Conservation (phyloP, 2,888 invertebrate genomes). For the Kryphioiulus occultus region DNA sequence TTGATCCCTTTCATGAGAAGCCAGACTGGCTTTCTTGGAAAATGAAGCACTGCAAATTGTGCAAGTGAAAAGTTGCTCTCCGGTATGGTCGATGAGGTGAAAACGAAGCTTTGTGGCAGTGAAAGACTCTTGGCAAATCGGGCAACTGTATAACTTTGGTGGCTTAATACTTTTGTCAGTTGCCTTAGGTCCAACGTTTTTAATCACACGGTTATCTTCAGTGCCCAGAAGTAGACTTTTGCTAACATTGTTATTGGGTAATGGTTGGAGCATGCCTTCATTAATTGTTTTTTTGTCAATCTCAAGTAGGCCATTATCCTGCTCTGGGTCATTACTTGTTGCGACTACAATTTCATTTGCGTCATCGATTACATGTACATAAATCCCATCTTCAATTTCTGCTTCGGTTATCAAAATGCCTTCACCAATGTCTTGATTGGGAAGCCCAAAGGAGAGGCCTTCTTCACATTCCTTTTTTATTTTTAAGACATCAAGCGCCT, state of each 20-base stretch:
- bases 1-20: slow-evolving; percentile 52
- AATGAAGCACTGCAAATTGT: slow-evolving; percentile 58
- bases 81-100: slow-evolving; percentile 60
- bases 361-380: neutral
- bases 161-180: neutral
- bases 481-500: neutral
- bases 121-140: slow-evolving; percentile 58
- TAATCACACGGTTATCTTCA: neutral
- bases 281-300: too few relatives aligned
- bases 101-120: slow-evolving; percentile 59
- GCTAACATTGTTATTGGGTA: too few relatives aligned
- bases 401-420: neutral
- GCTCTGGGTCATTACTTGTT: neutral
- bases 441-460: neutral
- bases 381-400: neutral
- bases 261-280: too few relatives aligned
- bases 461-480: neutral
- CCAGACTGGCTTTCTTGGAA: slow-evolving; percentile 50
- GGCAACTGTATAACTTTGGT: slow-evolving; percentile 59
- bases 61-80: slow-evolving; percentile 56
- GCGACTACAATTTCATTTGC: neutral
- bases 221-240: neutral
- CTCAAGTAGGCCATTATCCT: neutral
- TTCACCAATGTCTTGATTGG: neutral
- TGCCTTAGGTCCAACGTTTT: neutral